Evolutionary conservation across 2,113 vertebrate species (phyloP).

Genomic region (Heterochromis multidens): DNA sequence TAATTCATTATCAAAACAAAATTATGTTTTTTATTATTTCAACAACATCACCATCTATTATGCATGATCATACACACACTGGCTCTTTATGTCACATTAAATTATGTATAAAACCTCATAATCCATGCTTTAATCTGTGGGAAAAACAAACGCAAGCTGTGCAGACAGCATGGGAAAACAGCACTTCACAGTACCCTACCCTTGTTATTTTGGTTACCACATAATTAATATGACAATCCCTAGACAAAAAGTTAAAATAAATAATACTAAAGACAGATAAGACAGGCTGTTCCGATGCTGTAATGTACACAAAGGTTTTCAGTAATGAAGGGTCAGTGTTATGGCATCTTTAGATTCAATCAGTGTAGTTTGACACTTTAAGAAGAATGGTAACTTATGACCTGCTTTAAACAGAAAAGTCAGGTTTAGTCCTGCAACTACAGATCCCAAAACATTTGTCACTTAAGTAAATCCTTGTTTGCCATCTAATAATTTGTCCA

Average conservation of each 20-base stretch:
- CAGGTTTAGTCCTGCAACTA: constrained; percentile 5
- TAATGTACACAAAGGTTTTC: constrained; percentile 1
- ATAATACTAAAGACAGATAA: not conserved
- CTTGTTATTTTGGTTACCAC: not conserved
- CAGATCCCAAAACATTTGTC: constrained; percentile 34
- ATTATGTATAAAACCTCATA: constrained; percentile 14
- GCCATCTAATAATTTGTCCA: not conserved
- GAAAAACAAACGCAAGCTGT: not conserved
- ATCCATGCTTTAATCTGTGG: constrained; percentile 17
- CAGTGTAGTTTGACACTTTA: constrained; percentile 38
- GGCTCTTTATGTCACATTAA: constrained; percentile 6
- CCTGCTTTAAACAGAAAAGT: not conserved
- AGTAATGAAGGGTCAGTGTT: not conserved
- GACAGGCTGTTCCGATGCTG: constrained; percentile 2
- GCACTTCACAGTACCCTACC: not conserved
- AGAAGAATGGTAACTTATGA: not conserved
- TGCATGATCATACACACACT: not conserved
- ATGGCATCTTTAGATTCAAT: constrained; percentile 49
- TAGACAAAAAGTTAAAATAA: not conserved
- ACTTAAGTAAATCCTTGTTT: constrained; percentile 15
- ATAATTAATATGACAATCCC: not conserved
- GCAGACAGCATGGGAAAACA: not conserved
- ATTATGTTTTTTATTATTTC: not conserved
- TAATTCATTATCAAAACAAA: constrained; percentile 19
- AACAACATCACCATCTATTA: not conserved